Evolutionary conservation across 2,888 invertebrate genomes (phyloP).

Genomic region (Philhelius pedissequus): DNA sequence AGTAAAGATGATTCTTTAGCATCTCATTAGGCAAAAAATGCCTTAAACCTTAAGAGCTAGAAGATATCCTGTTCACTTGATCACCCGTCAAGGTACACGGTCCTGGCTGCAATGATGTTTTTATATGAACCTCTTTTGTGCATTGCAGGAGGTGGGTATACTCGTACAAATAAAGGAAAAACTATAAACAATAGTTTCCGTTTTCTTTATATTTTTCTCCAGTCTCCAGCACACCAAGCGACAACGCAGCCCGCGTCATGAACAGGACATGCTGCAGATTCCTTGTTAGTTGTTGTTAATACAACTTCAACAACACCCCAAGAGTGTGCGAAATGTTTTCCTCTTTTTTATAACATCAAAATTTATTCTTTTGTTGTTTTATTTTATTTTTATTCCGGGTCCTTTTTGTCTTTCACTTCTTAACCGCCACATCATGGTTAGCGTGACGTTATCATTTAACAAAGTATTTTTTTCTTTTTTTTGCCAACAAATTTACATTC

Average conservation of each 20-base stretch:
- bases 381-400: conserved; percentile 1
- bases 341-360: background rate
- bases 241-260: conserved; percentile 30
- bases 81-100: background rate
- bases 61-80: no score
- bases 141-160: background rate
- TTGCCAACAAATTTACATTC: conserved; percentile 45
- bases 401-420: conserved; percentile 46
- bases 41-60: no score
- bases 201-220: conserved; percentile 3
- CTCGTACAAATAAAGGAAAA: conserved; percentile 1
- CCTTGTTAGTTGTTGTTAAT: conserved; percentile 62
- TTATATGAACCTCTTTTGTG: background rate
- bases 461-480: conserved; percentile 48
- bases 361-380: conserved; percentile 4
- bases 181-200: conserved; percentile 13
- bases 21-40: no score
- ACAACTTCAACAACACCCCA: conserved; percentile 49
- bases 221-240: conserved; percentile 31
- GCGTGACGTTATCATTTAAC: conserved; percentile 59
- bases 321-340: conserved; percentile 22
- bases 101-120: background rate
- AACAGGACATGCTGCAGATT: conserved; percentile 51
- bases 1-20: no score
- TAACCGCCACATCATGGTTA: background rate